Conservation (phyloP, 2,113 vertebrate genomes). For the Mormyrus iriodes region DNA sequence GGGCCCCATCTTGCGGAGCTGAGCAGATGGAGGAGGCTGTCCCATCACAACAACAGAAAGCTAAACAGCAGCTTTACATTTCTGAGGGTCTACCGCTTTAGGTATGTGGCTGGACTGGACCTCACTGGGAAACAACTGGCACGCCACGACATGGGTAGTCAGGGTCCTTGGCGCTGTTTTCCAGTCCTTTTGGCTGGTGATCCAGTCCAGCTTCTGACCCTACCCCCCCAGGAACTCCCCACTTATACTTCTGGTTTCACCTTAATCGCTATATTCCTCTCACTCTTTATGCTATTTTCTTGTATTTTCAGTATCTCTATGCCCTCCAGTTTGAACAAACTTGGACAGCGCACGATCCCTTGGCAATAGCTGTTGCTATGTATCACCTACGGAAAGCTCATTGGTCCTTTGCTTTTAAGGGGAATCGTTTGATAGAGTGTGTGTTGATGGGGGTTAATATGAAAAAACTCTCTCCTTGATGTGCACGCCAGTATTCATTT, state of each 20-base stretch:
- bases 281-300: background rate
- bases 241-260: background rate
- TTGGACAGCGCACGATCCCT: background rate
- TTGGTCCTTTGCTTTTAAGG: slow-evolving; percentile 9
- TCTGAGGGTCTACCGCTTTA: background rate
- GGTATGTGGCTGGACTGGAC: background rate
- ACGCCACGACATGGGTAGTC: too few species aligned
- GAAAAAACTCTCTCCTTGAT: background rate
- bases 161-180: background rate
- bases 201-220: background rate
- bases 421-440: background rate
- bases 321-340: slow-evolving; percentile 12
- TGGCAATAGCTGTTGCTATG: slow-evolving; percentile 23
- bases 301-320: slow-evolving; percentile 6
- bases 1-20: background rate
- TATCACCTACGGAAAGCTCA: slow-evolving; percentile 13
- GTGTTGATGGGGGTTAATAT: background rate
- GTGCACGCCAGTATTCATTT: background rate
- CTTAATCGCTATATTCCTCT: background rate
- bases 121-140: background rate
- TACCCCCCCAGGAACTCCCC: too few species aligned
- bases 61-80: background rate
- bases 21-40: background rate
- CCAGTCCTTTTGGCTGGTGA: background rate
- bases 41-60: background rate